Base-by-base conservation (phyloP, 1,140 invertebrate genomes). In the Ylistrum balloti region DNA sequence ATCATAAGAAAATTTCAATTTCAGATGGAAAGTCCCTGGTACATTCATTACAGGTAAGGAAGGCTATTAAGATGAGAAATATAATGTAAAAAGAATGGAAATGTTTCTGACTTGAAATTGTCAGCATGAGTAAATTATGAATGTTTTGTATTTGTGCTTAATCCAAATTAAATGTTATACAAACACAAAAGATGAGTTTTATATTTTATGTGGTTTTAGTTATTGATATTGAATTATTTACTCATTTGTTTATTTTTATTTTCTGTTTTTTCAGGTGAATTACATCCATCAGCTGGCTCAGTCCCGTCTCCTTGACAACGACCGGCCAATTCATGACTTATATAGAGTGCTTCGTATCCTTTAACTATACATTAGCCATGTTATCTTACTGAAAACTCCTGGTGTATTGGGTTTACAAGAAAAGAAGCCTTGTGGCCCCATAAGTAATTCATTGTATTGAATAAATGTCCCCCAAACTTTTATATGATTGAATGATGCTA, bases 261-360 rank as follows among this genome's bases (percentile, higher is more conserved):
- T 45, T 13, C 17, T 88, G 86, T 34, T 88, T 38, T 88, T 88
- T 85, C 92, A 95, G 94, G 97, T 99, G 10, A 97, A 98, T 93
- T 99, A 98, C 96, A 98, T 99, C 88, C 98, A 99, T 95, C 98
- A 99, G 95, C 97, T 98, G 88, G 97, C 99, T 0, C 99, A 99
- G 96, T 97, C 98, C 0, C 97, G 99, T 90, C 96, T 99, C 0
- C 97, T 98, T 20, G 98, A 99, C 89, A 98, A 98, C 93, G 95
- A 96, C 33, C 97, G 98, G 94, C 97, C 98, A 22, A 97, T 98
- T 7, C 97, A 98, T 85, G 98, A 99, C 95, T 97, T 99, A 0
- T 99, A 99, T 95, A 97, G 97, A 93, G 98, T 98, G 93, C 96
- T 99, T 38, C 98, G 96, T 97, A 96, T 96, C 96, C 95, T 96